Base-by-base conservation (phyloP, 2,113 vertebrate genomes). In the Saimiri boliviensis region DNA sequence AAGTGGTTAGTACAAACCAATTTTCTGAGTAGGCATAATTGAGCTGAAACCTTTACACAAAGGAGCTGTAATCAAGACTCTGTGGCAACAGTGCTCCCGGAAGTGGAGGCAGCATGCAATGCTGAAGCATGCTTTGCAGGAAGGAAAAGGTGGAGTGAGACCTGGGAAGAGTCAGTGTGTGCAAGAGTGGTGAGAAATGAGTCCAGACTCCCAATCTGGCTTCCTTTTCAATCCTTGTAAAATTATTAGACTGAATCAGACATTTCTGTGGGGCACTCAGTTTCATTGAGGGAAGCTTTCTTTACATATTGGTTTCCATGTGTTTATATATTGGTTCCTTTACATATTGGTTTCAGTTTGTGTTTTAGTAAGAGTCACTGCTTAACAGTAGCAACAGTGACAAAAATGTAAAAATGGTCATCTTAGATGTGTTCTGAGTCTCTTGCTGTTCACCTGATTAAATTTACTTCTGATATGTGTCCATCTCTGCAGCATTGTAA, bases 361-460 rank as follows among this genome's bases (percentile, higher is more conserved):
- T 88, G 19, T 42, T 66, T 88, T 25, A 91, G 63, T 10, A 70
- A 71, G 5, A 95, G 17, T 19, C 17, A 11, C 32, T 83, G 25
- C 13, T 83, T 25, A 47, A n/a, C 6, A 52, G 47, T 17, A 10
- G 23, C 3, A 19, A 27, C 4, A 7, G 23, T 2, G 8, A 27
- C 4, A 1, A 6, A n/a, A 4, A 45, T 3, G 1, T 16, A 49
- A 19, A 58, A 37, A 70, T 1, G 0, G 52, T 30, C 60, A 6
- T 14, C 70, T 74, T 89, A 12, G 6, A 40, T 84, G 3, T 58
- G 35, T 30, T 30, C 35, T 68, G 70, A 63, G 47, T 76, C 23
- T 85, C 37, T 91, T 89, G 1, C 23, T 40, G 0, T 35, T 35
- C 3, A 4, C 25, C 14, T 77, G 56, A 47, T 77, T 89, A 80